Percentiles rank a stretch among this genome's conserved stretches.
phyloP scores from a whole-genome alignment of 2,797 vertebrate species.

The Acanthornis magna region DNA sequence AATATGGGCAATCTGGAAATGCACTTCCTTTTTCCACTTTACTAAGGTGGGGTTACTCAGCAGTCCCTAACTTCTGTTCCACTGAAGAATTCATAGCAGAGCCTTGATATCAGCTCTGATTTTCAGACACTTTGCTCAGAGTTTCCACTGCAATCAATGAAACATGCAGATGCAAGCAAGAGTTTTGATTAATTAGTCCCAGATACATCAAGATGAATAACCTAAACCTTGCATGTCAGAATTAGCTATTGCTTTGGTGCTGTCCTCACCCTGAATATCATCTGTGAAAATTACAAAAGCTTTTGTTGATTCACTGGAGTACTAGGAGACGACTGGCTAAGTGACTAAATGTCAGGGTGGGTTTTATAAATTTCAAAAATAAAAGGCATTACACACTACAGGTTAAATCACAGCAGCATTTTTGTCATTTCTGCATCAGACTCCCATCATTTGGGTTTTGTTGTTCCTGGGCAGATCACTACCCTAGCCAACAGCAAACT shows the following conservation, averaged over 20 bases:
- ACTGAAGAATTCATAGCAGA: not conserved
- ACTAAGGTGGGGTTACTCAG: not conserved
- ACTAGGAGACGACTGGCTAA: not conserved
- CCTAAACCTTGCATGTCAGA: not conserved
- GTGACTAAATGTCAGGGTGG: not conserved
- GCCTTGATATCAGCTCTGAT: not conserved
- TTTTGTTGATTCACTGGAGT: not conserved
- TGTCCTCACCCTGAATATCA: not conserved
- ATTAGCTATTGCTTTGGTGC: not conserved
- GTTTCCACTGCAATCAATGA: not conserved
- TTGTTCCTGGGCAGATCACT: not conserved
- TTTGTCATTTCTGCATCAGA: not conserved
- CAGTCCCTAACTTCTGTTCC: not conserved
- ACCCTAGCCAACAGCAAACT: not conserved
- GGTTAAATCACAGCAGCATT: not conserved
- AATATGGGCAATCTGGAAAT: no score
- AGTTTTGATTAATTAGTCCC: slow-evolving; percentile 18
- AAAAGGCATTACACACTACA: not conserved
- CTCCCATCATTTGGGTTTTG: not conserved
- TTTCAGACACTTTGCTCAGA: not conserved
- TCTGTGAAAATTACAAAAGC: not conserved
- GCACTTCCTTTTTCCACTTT: not conserved
- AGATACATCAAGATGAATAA: slow-evolving; percentile 10
- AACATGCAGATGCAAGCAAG: not conserved
- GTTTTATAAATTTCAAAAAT: not conserved